These are phyloP conservation scores for Schizopygopsis pylzovi DNA, from an alignment of 2,797 vertebrate genomes.

Conservation along the genomic window DNA sequence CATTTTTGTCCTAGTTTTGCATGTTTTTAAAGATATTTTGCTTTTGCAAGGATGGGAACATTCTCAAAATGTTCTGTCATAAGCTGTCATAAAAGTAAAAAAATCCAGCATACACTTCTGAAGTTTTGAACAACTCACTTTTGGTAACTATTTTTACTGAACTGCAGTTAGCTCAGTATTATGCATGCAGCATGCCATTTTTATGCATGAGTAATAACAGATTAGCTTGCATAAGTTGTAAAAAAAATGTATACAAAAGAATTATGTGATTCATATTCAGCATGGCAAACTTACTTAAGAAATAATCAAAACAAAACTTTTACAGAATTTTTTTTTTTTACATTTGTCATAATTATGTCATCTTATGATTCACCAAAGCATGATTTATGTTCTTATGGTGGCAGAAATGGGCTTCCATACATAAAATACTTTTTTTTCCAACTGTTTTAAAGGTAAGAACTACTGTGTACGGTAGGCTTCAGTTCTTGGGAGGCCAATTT, in stretches of 20 bases:
- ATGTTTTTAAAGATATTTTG: no score
- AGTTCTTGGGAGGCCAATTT: background rate
- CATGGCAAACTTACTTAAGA: background rate
- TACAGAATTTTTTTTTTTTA: background rate
- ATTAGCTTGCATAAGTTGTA: background rate
- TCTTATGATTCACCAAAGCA: constrained; percentile 4
- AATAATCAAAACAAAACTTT: no score
- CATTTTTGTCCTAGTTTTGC: no score
- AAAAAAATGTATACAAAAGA: background rate
- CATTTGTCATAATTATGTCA: background rate
- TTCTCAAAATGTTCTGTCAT: no score
- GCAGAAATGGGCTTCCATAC: background rate
- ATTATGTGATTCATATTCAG: background rate
- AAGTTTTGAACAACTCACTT: background rate
- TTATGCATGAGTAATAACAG: background rate
- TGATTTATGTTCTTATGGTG: background rate
- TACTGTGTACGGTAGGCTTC: background rate
- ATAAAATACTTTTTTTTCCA: background rate
- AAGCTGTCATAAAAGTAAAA: no score
- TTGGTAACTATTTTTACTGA: background rate
- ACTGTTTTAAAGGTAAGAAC: background rate
- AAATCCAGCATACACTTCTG: no score
- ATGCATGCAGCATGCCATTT: background rate
- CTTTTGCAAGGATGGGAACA: no score
- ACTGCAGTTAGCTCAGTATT: background rate